phyloP scores from a whole-genome alignment of 2,888 invertebrate species.

The Sminthurides aquaticus region DNA sequence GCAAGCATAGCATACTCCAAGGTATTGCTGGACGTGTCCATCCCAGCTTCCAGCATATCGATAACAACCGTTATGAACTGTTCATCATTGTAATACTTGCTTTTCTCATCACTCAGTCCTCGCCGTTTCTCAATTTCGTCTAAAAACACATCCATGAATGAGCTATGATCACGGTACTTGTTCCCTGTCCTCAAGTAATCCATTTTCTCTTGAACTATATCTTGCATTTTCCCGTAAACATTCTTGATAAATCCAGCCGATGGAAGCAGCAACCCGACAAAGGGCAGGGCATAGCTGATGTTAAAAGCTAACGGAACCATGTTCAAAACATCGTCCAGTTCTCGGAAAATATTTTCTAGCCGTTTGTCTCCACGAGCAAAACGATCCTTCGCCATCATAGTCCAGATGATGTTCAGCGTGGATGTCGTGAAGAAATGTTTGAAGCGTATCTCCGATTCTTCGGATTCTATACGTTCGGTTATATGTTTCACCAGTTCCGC shows the following conservation, averaged over 20 bases:
- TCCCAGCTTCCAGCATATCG: conserved; percentile 33
- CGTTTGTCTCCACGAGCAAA: conserved; percentile 33
- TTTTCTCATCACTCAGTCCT: conserved; percentile 1
- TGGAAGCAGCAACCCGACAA: conserved; percentile 23
- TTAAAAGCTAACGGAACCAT: conserved; percentile 23
- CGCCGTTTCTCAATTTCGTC: conserved; percentile 35
- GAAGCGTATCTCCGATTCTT: conserved; percentile 19
- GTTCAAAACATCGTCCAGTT: conserved; percentile 30
- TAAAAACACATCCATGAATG: conserved; percentile 37
- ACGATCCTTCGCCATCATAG: conserved; percentile 36
- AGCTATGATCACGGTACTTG: conserved; percentile 18
- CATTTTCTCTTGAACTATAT: conserved; percentile 25
- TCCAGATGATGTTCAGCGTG: conserved; percentile 39
- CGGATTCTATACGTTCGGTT: neutral
- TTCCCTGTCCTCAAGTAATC: neutral
- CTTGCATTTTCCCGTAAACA: neutral
- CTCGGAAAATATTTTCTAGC: conserved; percentile 26
- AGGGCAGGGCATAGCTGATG: conserved; percentile 31
- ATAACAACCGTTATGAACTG: conserved; percentile 31
- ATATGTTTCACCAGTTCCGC: conserved; percentile 26
- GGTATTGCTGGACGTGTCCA: conserved; percentile 41
- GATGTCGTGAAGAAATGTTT: conserved; percentile 38
- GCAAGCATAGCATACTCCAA: conserved; percentile 43
- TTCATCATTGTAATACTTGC: conserved; percentile 22
- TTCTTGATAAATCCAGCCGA: neutral